Conservation (phyloP, 1,140 invertebrate species). For the Pantala flavescens region DNA sequence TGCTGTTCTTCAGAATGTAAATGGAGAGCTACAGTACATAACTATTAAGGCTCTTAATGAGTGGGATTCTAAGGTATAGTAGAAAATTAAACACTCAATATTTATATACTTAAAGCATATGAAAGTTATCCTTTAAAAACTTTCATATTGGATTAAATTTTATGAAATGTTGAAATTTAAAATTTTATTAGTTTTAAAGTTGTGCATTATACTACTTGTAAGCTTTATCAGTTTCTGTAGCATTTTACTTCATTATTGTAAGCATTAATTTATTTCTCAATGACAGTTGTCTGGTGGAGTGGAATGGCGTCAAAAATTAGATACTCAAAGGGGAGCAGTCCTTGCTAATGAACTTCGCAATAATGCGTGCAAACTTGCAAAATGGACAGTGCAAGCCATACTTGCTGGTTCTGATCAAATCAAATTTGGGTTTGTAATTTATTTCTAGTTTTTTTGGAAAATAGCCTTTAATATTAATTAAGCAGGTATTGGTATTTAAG, state of each 20-base stretch:
- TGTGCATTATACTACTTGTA: too few species aligned
- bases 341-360: constrained; percentile 96
- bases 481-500: too few species aligned
- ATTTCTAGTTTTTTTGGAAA: background rate
- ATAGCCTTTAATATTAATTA: too few species aligned
- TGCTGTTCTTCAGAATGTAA: constrained; percentile 82
- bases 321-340: constrained; percentile 94
- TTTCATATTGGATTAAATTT: too few species aligned
- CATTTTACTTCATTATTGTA: too few species aligned
- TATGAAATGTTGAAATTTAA: too few species aligned
- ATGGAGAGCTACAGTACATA: constrained; percentile 84
- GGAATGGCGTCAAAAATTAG: constrained; percentile 96
- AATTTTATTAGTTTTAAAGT: too few species aligned
- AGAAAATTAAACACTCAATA: constrained; percentile 4
- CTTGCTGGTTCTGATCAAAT: constrained; percentile 94
- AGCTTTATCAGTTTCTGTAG: too few species aligned
- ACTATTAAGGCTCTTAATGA: constrained; percentile 82
- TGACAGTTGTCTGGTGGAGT: constrained; percentile 75
- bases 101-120: constrained; percentile 49
- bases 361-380: constrained; percentile 97
- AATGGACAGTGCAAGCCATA: constrained; percentile 97
- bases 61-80: constrained; percentile 53
- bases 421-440: constrained; percentile 68
- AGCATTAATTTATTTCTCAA: too few species aligned
- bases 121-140: too few species aligned